Evolutionary conservation across 2,113 vertebrate species (phyloP), one percentile per base, ranked within the genome.

Genomic region (Artemisiospiza belli): DNA sequence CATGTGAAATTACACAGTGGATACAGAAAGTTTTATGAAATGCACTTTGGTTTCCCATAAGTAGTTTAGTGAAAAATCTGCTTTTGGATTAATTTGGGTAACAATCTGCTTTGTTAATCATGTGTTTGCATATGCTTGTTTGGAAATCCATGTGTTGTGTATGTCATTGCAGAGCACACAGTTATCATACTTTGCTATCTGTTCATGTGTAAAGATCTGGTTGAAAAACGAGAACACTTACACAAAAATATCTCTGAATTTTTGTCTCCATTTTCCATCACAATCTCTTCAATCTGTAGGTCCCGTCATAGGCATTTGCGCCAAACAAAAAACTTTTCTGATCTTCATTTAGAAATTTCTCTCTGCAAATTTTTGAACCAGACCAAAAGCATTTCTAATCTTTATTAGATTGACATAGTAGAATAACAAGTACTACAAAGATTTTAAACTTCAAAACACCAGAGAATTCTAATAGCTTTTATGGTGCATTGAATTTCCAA

Each of bases 91-190:
- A 91, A 95, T 96, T 72, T 81, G 73, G 70, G 91, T 78, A 92
- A 88, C 91, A 92, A 90, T 96, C 84, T 94, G 95, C 87, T 94
- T 96, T 91, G 84, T 61, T 95, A 94, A 92, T 93, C 87, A 76
- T 92, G 81, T 93, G 87, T 92, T 95, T 97, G 95, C 82, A 79
- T 51, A 92, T 90, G 69, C 83, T 86, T 86, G 84, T 78, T 95
- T 79, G 82, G 87, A 86, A 92, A 86, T 91, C 91, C 87, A 90
- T 96, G 94, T 96, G 92, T 89, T 87, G 86, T 88, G 58, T 92
- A 57, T 61, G 82, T 49, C 64, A 79, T 72, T 89, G 94, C 2
- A 4, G 68, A 90, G 52, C 10, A 14, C 69, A 79, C 23, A 91
- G 87, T 92, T 95, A 90, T 20, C 69, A 83, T 86, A 95, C 43